A percentile compares a stretch with the other conserved stretches of the same genome.
These are phyloP conservation scores for Orthosia gothica DNA, from an alignment of 2,888 invertebrate species.

Conservation along the genomic window DNA sequence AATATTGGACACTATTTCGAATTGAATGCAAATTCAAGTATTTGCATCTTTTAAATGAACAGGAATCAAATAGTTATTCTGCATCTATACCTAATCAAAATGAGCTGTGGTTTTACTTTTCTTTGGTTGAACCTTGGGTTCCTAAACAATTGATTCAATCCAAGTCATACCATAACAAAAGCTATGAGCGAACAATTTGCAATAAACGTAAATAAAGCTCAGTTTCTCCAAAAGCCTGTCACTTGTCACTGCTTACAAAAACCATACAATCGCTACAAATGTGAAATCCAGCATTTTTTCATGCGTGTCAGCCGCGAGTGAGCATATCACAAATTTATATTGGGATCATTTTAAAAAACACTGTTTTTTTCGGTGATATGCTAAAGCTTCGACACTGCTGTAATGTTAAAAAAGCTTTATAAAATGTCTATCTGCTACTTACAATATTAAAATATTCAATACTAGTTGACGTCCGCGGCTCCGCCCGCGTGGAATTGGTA, in stretches of 20 bases:
- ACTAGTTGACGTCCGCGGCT: too few relatives aligned
- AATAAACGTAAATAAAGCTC: background rate
- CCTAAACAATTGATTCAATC: background rate
- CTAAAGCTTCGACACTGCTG: background rate
- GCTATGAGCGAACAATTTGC: too few relatives aligned
- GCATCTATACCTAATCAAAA: background rate
- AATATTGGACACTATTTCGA: background rate
- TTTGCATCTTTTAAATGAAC: background rate
- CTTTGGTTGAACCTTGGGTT: background rate
- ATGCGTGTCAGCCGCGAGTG: background rate
- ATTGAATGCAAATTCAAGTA: background rate
- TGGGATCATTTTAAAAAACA: conserved; percentile 27
- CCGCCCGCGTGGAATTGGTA: too few relatives aligned
- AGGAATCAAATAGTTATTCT: background rate
- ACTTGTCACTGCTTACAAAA: conserved; percentile 22
- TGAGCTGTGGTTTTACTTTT: background rate
- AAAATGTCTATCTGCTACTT: too few relatives aligned
- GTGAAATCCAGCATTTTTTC: conserved; percentile 17
- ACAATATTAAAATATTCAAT: too few relatives aligned
- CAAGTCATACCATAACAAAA: background rate
- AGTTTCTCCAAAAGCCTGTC: background rate
- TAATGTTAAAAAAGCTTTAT: background rate
- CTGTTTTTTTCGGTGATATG: background rate
- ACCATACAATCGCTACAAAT: conserved; percentile 9
- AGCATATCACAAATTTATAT: conserved; percentile 28